Conservation (phyloP, 2,113 vertebrate genomes). For the Tapirus terrestris region DNA sequence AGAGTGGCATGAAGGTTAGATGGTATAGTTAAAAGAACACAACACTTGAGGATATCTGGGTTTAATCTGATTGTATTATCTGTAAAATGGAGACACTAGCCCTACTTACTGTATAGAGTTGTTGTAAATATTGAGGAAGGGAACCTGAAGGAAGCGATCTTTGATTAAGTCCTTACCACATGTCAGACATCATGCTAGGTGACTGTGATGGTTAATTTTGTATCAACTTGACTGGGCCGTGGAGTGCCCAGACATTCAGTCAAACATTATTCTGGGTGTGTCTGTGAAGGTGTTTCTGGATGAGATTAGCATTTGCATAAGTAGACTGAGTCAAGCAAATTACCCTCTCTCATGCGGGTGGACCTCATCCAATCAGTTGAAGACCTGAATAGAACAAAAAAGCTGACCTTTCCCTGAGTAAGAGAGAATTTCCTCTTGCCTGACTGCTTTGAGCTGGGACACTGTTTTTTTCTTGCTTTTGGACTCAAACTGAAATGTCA, state of each 20-base stretch:
- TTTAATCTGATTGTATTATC: background rate
- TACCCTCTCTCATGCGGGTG: background rate
- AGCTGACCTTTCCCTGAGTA: background rate
- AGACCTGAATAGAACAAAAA: background rate
- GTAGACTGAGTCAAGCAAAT: background rate
- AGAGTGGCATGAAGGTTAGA: background rate
- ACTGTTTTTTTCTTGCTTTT: background rate
- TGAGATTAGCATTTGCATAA: background rate
- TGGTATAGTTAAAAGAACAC: background rate
- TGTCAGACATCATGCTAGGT: background rate
- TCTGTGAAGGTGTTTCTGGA: background rate
- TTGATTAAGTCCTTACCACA: background rate
- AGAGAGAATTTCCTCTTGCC: background rate
- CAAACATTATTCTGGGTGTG: background rate
- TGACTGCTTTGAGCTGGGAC: background rate
- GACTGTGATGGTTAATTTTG: background rate
- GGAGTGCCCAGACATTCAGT: background rate
- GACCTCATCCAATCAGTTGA: background rate
- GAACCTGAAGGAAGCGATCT: background rate
- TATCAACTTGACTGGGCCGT: background rate
- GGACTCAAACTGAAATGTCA: slow-evolving; percentile 5
- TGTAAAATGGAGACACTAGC: background rate
- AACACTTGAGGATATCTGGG: background rate
- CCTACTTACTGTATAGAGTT: background rate
- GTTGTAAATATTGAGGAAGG: background rate